These are phyloP conservation scores for Hypercompe scribonia DNA, from an alignment of 2,888 invertebrate genomes.

Conservation along the genomic window DNA sequence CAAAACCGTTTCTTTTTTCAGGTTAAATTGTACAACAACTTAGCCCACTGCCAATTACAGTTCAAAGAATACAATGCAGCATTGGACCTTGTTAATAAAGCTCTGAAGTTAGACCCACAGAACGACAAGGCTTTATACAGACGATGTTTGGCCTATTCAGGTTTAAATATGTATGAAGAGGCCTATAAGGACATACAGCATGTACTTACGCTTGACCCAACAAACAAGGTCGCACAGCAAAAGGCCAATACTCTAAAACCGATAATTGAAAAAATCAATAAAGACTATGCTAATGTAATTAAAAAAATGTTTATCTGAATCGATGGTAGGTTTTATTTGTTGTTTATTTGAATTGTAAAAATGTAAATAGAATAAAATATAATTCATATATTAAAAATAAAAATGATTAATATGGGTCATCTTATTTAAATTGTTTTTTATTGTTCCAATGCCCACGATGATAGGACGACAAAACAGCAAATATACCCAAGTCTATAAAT, in stretches of 20 bases:
- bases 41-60: slow-evolving; percentile 93
- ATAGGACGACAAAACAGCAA: too few species aligned
- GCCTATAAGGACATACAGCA: slow-evolving; percentile 87
- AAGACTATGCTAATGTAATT: slow-evolving; percentile 86
- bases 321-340: neutral
- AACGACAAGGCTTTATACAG: slow-evolving; percentile 96
- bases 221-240: slow-evolving; percentile 88
- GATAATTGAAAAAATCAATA: slow-evolving; percentile 87
- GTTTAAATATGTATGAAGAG: slow-evolving; percentile 88
- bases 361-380: slow-evolving; percentile 10
- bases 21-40: slow-evolving; percentile 91
- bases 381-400: neutral
- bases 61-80: slow-evolving; percentile 89
- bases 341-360: neutral
- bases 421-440: neutral
- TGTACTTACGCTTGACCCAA: slow-evolving; percentile 87
- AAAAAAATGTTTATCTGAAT: slow-evolving; percentile 84
- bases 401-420: neutral
- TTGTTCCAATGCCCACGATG: neutral
- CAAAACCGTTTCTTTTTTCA: slow-evolving; percentile 57
- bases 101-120: slow-evolving; percentile 90
- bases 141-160: slow-evolving; percentile 90
- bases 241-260: slow-evolving; percentile 86
- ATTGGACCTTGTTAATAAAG: slow-evolving; percentile 90
- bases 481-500: too few species aligned